A percentile compares a stretch with the other conserved stretches of the same genome.
Evolutionary conservation across 1,140 invertebrate species (phyloP).

Genomic region (Mesaphorura yosii): DNA sequence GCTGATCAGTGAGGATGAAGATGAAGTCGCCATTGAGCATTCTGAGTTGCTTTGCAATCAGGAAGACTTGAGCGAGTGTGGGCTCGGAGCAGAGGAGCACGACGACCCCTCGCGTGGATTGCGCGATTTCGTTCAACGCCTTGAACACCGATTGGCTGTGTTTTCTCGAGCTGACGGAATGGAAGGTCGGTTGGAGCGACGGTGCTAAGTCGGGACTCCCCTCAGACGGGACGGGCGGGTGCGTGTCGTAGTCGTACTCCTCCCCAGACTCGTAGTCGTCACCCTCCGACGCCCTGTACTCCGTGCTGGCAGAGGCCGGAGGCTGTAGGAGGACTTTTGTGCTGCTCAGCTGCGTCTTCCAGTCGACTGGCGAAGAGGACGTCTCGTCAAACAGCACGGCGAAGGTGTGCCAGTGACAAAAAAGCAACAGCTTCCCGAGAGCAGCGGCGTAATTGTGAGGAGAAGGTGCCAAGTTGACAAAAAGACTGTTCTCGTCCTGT

Average conservation of each 20-base stretch:
- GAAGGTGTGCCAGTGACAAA: constrained; percentile 33
- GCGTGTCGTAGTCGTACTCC: constrained; percentile 7
- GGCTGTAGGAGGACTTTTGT: constrained; percentile 1
- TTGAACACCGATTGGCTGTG: constrained; percentile 25
- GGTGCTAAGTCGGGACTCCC: no score
- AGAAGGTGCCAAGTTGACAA: constrained; percentile 30
- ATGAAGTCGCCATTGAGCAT: constrained; percentile 37
- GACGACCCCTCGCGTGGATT: constrained; percentile 32
- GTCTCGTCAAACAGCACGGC: constrained; percentile 33
- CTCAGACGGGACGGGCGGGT: constrained; percentile 11
- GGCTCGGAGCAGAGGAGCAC: constrained; percentile 34
- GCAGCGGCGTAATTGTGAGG: constrained; percentile 29
- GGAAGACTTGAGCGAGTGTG: constrained; percentile 33
- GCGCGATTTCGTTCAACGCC: constrained; percentile 28
- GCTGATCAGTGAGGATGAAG: constrained; percentile 35
- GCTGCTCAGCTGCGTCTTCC: constrained; percentile 25
- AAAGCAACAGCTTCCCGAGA: constrained; percentile 29
- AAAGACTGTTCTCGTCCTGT: constrained; percentile 28
- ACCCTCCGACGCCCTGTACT: background rate
- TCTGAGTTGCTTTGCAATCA: constrained; percentile 32
- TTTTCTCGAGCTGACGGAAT: constrained; percentile 15
- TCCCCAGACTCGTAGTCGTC: constrained; percentile 16
- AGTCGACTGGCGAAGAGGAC: constrained; percentile 19
- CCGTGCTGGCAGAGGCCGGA: constrained; percentile 5
- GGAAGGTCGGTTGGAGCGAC: constrained; percentile 26